Evolutionary conservation across 2,888 invertebrate species (phyloP).

Genomic region (Drosophila pegasa): DNA sequence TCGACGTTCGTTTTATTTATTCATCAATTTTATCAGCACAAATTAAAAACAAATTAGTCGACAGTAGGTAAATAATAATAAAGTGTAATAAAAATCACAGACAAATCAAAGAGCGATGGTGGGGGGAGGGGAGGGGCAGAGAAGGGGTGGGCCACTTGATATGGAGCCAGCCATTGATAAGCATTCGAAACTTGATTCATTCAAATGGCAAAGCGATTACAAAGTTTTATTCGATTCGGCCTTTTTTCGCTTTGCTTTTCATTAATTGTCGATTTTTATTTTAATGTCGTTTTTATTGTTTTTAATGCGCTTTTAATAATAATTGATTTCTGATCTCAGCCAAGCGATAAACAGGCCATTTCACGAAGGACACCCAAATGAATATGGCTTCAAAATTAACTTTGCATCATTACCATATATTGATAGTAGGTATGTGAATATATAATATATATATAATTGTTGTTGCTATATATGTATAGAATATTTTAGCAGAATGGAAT

Average conservation of each 20-base stretch:
- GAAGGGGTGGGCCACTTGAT: conserved; percentile 10
- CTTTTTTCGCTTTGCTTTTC: conserved; percentile 20
- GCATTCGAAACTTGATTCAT: conserved; percentile 46
- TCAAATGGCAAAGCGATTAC: conserved; percentile 60
- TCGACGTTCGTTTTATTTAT: conserved; percentile 67
- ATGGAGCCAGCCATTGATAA: conserved; percentile 59
- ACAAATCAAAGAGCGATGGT: conserved; percentile 1
- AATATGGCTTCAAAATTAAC: conserved; percentile 4
- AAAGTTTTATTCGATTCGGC: conserved; percentile 56
- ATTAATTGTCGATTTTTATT: conserved; percentile 14
- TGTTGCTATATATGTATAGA: too few relatives aligned
- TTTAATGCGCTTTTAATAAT: conserved; percentile 77
- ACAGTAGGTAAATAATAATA: conserved; percentile 80
- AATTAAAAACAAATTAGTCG: conserved; percentile 81
- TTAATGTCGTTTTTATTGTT: conserved; percentile 74
- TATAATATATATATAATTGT: neutral
- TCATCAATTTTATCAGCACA: conserved; percentile 78
- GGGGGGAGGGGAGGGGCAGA: neutral
- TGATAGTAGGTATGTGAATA: too few relatives aligned
- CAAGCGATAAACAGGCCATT: conserved; percentile 41
- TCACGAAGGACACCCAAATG: conserved; percentile 26
- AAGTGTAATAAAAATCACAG: conserved; percentile 77
- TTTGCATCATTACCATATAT: neutral
- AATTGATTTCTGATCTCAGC: conserved; percentile 70
- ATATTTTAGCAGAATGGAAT: too few relatives aligned